Base-by-base conservation (phyloP, 2,888 invertebrate species). In the Dasypogon diadema region DNA sequence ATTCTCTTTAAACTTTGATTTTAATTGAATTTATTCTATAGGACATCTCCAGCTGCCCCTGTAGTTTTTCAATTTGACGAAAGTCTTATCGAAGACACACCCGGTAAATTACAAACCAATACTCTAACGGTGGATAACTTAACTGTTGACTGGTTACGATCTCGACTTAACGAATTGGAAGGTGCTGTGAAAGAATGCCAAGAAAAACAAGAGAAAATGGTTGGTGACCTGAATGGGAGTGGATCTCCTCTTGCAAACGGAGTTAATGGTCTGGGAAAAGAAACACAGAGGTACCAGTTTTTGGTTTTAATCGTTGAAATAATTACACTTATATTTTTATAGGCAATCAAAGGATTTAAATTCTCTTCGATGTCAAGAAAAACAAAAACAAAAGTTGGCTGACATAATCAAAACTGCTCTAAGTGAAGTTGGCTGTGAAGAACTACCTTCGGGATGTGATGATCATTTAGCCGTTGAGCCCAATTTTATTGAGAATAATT, bases 101-200 rank as follows among this genome's bases (percentile, higher is more conserved):
- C 93, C 68, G 96, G 96, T 6, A 94, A 93, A 85, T 88, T 96
- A 65, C 90, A 92, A 81, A 92, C 94, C n/a, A 95, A 95, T 87
- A 92, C 93, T 83, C 85, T 98, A 79, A 95, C 96, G 0, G 94
- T 97, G 0, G 97, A 98, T 85, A 97, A 97, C 85, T 89, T 97
- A 30, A 98, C 97, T 0, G 92, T 95, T 46, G 97, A 97, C 82
- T 94, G 94, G 92, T 86, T 98, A 75, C 90, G 94, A 81, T 92
- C 92, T 79, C 93, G 93, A 82, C 87, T 95, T 74, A 89, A 88
- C 14, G 95, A 96, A 80, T 85, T 96, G 78, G 96, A 96, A 85
- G 84, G 88, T n/a, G 89, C 91, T n/a, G 87, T 96, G 48, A 93
- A 92, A 83, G 92, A 93, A 75, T 92, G 91, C 78, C 92, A 95